phyloP scores from a whole-genome alignment of 2,797 vertebrate species.

The Eospalax fontanierii region DNA sequence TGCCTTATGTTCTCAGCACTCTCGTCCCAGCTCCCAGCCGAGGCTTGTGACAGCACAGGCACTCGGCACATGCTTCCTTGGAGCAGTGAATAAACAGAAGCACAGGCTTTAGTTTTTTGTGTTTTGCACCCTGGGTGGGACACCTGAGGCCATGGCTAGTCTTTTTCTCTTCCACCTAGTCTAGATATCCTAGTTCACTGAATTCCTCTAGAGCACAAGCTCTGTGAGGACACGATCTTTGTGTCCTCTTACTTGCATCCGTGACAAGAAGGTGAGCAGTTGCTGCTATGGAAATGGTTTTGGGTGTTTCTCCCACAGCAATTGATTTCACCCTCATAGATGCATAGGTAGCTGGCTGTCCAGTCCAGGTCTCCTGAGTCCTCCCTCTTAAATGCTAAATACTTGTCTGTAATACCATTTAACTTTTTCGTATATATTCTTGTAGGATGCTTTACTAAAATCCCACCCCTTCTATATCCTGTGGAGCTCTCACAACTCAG shows the following conservation, averaged over 20 bases:
- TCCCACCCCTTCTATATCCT: not conserved
- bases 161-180: not conserved
- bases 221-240: not conserved
- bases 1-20: not conserved
- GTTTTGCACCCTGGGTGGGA: not conserved
- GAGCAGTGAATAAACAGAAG: not conserved
- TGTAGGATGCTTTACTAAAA: not conserved
- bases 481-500: not conserved
- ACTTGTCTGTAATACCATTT: not conserved
- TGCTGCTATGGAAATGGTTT: not conserved
- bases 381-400: not conserved
- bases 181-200: not conserved
- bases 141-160: not conserved
- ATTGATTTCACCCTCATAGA: not conserved
- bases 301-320: not conserved
- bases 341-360: not conserved
- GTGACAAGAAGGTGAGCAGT: not conserved
- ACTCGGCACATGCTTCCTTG: not conserved
- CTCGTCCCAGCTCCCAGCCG: not conserved
- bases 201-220: not conserved
- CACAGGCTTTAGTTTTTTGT: not conserved
- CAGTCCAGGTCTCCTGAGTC: not conserved
- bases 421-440: not conserved
- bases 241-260: not conserved
- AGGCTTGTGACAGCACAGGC: not conserved